These are phyloP conservation scores for Drusus annulatus DNA, from an alignment of 1,140 invertebrate species.

Conservation along the genomic window DNA sequence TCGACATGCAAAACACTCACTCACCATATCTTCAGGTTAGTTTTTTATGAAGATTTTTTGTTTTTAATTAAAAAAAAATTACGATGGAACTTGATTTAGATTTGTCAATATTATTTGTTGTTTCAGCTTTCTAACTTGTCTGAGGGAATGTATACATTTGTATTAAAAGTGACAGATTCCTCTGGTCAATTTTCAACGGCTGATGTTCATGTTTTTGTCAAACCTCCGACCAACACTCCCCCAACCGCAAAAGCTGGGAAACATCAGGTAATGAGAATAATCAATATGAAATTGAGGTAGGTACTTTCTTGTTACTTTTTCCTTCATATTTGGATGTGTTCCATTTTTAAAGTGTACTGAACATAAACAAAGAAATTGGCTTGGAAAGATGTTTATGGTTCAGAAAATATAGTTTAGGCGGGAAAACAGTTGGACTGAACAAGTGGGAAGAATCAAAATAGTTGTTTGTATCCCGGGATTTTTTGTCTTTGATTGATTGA, in stretches of 20 bases:
- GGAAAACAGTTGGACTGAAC: too few species aligned
- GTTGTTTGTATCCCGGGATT: too few species aligned
- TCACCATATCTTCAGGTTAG: slow-evolving; percentile 81
- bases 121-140: slow-evolving; percentile 87
- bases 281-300: background rate
- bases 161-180: slow-evolving; percentile 92
- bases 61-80: too few species aligned
- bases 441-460: too few species aligned
- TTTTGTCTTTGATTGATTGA: too few species aligned
- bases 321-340: background rate
- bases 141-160: slow-evolving; percentile 95
- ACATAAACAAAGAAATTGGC: too few species aligned
- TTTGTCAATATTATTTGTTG: slow-evolving; percentile 12
- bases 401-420: too few species aligned
- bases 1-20: too few species aligned
- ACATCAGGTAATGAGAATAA: slow-evolving; percentile 63
- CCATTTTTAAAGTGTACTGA: background rate
- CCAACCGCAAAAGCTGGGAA: slow-evolving; percentile 79
- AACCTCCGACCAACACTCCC: slow-evolving; percentile 88
- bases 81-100: too few species aligned
- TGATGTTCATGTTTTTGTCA: slow-evolving; percentile 93
- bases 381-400: too few species aligned
- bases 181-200: slow-evolving; percentile 89
- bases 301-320: background rate
- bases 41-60: too few species aligned